Conservation (phyloP, 2,797 vertebrate species). For the Limosa lapponica region DNA sequence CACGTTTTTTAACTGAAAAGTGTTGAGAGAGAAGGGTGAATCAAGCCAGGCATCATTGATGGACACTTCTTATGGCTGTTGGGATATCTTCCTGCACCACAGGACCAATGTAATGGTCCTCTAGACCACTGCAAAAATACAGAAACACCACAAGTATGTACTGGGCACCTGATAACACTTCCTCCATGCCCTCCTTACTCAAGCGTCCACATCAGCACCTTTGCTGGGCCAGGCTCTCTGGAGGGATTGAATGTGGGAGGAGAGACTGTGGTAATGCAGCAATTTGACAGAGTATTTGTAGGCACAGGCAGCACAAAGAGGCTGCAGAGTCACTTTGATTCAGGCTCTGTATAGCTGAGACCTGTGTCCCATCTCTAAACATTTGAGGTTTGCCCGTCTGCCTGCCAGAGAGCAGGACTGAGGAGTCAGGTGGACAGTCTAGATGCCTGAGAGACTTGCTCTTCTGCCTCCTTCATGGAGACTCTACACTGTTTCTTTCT, state of each 20-base stretch:
- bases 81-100: fast-evolving
- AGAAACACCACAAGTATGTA: not conserved
- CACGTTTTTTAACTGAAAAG: not conserved
- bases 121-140: not conserved
- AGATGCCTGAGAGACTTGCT: not conserved
- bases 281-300: not conserved
- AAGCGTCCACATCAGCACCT: not conserved
- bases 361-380: not conserved
- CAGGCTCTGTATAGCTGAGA: not conserved
- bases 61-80: not conserved
- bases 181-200: not conserved
- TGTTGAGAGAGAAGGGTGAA: not conserved
- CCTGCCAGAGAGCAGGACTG: not conserved
- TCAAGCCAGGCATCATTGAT: not conserved
- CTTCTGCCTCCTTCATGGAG: not conserved
- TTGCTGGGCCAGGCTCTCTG: not conserved
- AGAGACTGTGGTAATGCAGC: not conserved
- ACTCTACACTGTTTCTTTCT: not conserved
- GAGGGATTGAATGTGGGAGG: not conserved
- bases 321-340: not conserved
- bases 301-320: not conserved
- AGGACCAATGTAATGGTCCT: not conserved
- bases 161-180: not conserved
- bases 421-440: not conserved
- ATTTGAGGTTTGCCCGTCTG: not conserved